These are phyloP conservation scores for Lutjanus argentimaculatus DNA, from an alignment of 2,797 vertebrate genomes.

Conservation along the genomic window DNA sequence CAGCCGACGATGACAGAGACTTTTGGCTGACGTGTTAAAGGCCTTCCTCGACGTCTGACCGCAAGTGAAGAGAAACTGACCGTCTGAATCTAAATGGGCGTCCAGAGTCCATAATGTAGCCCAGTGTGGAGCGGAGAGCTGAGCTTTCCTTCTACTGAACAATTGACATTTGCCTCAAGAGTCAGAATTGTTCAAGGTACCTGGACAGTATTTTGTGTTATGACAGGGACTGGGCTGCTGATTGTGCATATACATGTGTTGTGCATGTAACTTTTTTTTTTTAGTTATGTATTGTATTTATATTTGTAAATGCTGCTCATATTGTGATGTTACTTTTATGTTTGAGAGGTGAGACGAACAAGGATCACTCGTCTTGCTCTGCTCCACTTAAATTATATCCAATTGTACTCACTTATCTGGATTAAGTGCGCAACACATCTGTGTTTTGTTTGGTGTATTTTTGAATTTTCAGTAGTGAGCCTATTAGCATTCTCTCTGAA, in stretches of 20 bases:
- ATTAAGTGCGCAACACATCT: slow-evolving; percentile 22
- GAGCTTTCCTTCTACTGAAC: slow-evolving; percentile 72
- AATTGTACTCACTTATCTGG: slow-evolving; percentile 36
- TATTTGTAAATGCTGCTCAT: slow-evolving; percentile 85
- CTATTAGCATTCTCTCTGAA: slow-evolving; percentile 31
- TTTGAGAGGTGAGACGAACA: slow-evolving; percentile 46
- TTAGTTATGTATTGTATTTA: slow-evolving; percentile 78
- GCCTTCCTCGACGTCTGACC: slow-evolving; percentile 17
- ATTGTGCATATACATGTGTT: slow-evolving; percentile 56
- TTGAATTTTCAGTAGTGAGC: slow-evolving; percentile 48
- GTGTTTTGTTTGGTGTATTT: slow-evolving; percentile 38
- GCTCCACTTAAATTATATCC: slow-evolving; percentile 48
- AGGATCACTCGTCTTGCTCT: slow-evolving; percentile 43
- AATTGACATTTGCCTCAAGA: slow-evolving; percentile 41
- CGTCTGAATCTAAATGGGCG: not conserved
- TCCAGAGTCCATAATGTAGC: slow-evolving; percentile 41
- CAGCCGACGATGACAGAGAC: slow-evolving; percentile 20
- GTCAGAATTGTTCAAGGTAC: slow-evolving; percentile 71
- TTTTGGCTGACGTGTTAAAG: slow-evolving; percentile 4
- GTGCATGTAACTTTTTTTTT: slow-evolving; percentile 61
- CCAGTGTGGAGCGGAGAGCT: slow-evolving; percentile 68
- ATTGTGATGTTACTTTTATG: slow-evolving; percentile 62
- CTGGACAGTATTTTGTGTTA: slow-evolving; percentile 70
- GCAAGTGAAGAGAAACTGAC: slow-evolving; percentile 7
- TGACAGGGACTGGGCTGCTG: slow-evolving; percentile 67